Evolutionary conservation across 2,113 vertebrate genomes (phyloP).

Genomic region (Crotalus helleri): DNA sequence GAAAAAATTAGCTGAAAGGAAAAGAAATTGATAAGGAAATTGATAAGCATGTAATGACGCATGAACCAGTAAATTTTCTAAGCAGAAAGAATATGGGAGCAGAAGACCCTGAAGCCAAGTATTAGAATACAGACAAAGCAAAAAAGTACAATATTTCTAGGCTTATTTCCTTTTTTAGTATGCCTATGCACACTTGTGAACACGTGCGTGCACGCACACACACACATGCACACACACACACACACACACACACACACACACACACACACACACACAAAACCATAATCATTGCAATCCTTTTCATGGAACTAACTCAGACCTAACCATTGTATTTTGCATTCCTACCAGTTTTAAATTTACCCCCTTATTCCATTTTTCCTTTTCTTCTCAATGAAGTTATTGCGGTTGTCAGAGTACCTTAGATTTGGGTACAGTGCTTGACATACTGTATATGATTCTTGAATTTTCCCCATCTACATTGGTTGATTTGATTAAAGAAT

Average conservation of each 20-base stretch:
- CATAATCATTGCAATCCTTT: neutral
- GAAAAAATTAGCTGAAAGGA: neutral
- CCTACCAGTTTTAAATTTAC: neutral
- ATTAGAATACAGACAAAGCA: neutral
- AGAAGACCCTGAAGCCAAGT: neutral
- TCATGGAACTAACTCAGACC: neutral
- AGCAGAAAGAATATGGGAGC: neutral
- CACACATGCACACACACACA: rapidly evolving
- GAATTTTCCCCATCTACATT: neutral
- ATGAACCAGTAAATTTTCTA: neutral
- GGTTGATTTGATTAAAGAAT: neutral
- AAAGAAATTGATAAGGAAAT: neutral
- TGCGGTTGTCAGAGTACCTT: neutral
- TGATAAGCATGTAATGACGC: neutral
- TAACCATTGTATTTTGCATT: neutral
- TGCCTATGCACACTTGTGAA: neutral
- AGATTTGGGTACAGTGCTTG: neutral
- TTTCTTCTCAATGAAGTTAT: neutral
- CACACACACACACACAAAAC: neutral
- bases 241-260: neutral
- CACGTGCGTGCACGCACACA: rapidly evolving
- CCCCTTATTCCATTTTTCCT: neutral
- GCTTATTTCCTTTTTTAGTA: neutral
- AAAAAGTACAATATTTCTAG: neutral
- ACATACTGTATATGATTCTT: neutral